phyloP scores from a whole-genome alignment of 64 coral and sea anemone genomes.

The Catalaphyllia jardinei region DNA sequence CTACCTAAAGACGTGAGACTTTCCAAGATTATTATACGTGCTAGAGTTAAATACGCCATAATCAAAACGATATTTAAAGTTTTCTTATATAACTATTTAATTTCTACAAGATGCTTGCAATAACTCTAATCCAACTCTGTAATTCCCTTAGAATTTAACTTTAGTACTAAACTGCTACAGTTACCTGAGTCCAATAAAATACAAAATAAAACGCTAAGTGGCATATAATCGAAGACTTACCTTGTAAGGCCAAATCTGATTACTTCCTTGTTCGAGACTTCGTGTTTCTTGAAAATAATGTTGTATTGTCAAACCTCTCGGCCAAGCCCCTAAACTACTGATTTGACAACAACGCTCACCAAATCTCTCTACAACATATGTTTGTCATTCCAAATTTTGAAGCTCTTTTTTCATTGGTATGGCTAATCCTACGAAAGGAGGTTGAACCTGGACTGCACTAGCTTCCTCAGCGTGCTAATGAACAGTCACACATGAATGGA shows the following conservation, averaged over 20 bases:
- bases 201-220: too few species aligned
- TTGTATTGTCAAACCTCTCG: neutral
- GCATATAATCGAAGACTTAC: neutral
- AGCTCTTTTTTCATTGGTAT: neutral
- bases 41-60: too few species aligned
- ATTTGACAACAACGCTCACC: neutral
- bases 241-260: slow-evolving; percentile 4
- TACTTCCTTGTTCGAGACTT: neutral
- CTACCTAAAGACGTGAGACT: too few species aligned
- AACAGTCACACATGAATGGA: slow-evolving; percentile 45
- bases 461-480: slow-evolving; percentile 25
- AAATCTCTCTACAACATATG: neutral
- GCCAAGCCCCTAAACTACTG: neutral
- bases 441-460: neutral
- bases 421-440: neutral
- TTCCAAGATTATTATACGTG: too few species aligned
- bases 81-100: too few species aligned
- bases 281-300: neutral
- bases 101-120: too few species aligned
- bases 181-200: too few species aligned
- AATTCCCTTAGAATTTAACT: neutral
- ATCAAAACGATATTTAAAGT: too few species aligned
- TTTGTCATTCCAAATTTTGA: neutral
- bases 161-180: neutral
- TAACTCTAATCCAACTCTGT: neutral